phyloP scores from a whole-genome alignment of 2,113 vertebrate species.

The Callorhinus ursinus region DNA sequence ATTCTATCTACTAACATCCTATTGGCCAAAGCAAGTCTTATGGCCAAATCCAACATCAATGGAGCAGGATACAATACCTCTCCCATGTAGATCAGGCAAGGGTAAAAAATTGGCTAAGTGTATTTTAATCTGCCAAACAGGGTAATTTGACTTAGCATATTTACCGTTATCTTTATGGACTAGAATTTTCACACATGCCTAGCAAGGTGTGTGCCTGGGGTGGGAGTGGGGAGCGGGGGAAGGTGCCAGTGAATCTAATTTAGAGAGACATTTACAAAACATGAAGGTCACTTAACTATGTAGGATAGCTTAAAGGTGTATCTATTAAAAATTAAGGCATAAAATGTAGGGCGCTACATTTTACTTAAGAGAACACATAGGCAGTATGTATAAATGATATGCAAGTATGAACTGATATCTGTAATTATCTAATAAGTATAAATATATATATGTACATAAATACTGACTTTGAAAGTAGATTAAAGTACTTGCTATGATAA shows the following conservation, averaged over 20 bases:
- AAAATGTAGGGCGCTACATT: neutral
- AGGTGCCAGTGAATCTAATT: neutral
- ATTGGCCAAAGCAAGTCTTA: neutral
- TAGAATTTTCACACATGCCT: neutral
- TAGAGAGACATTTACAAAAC: neutral
- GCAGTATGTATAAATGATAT: neutral
- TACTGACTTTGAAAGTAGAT: neutral
- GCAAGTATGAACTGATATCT: neutral
- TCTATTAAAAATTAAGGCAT: neutral
- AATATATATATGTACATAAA: neutral
- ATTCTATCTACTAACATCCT: no score
- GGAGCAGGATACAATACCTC: fast-evolving
- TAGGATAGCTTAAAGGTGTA: neutral
- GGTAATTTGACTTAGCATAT: neutral
- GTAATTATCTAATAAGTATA: neutral
- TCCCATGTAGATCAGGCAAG: neutral
- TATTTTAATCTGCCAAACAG: neutral
- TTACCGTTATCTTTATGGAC: neutral
- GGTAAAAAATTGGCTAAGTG: neutral
- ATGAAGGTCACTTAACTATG: neutral
- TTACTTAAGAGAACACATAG: neutral
- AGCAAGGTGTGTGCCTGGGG: neutral
- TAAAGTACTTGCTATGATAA: neutral
- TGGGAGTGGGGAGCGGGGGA: neutral
- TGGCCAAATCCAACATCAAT: neutral